Evolutionary conservation across 2,113 vertebrate genomes (phyloP), one percentile per base, ranked within the genome.

Genomic region (Marmota flaviventris): DNA sequence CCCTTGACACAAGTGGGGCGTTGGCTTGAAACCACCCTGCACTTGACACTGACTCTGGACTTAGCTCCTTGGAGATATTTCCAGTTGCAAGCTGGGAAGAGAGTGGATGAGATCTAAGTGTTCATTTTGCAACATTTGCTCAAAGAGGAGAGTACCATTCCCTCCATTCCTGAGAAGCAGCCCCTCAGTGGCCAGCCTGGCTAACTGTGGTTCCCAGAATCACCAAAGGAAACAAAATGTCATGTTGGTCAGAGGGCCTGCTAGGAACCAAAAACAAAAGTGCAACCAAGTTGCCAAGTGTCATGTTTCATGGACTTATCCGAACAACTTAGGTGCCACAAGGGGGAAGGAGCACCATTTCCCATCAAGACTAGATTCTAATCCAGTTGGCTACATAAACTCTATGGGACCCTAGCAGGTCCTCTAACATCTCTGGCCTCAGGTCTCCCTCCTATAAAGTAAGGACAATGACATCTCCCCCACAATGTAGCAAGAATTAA

Each of bases 401-500:
- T 10, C 8, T 18, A 5, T 34, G 76, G 58, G 78, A 39, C 7
- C 5, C 82, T 63, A 17, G 45, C 10, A 58, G n/a, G 27, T 24
- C 16, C 83, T 8, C 2, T n/a, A 32, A 11, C 20, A 42, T 18
- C 51, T 76, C 42, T 24, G 10, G 56, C n/a, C 37, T 88, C 53
- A 16, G 45, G 27, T 29, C 12, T 77, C n/a, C 17, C n/a, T n/a
- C 73, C 58, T 39, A 7, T 4, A 22, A 89, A 63, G 45, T 39
- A 48, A 34, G 75, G 75, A 61, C 70, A 61, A 17, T 9, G 45
- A 1, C 4, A 8, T 25, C 6, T 29, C 37, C 20, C 20, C 69
- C 0, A 8, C 24, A 2, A 1, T 1, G 2, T 9, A 1, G 4
- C 34, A 2, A 58, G 10, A n/a, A 48, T n/a, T 16, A 81, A 63